Conservation (phyloP, 2,888 invertebrate species). For the Brassicogethes aeneus region DNA sequence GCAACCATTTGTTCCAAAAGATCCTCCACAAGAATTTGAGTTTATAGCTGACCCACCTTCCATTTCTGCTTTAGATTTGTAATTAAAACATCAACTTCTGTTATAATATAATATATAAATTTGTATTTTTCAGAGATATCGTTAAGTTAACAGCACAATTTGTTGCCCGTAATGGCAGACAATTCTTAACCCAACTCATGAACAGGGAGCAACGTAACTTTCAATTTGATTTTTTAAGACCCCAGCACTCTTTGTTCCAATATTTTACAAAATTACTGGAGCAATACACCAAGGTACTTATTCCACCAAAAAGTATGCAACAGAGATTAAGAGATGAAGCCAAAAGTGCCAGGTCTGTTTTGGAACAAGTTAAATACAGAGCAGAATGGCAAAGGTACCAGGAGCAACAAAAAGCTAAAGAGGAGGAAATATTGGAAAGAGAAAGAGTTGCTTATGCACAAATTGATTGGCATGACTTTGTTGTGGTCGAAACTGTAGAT, state of each 20-base stretch:
- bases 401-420: conserved; percentile 83
- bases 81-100: conserved; percentile 35
- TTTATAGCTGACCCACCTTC: conserved; percentile 97
- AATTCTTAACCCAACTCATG: conserved; percentile 97
- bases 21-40: conserved; percentile 87
- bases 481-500: conserved; percentile 98
- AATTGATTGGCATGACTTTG: conserved; percentile 99
- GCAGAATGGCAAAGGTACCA: conserved; percentile 96
- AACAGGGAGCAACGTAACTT: conserved; percentile 96
- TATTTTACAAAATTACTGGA: conserved; percentile 97
- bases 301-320: conserved; percentile 89
- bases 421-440: conserved; percentile 91
- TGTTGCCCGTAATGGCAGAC: conserved; percentile 95
- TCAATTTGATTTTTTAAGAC: conserved; percentile 97
- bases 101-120: background rate
- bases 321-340: conserved; percentile 71
- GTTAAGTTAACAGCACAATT: conserved; percentile 98
- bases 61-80: conserved; percentile 94
- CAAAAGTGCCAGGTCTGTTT: conserved; percentile 53
- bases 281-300: conserved; percentile 95
- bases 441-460: conserved; percentile 94
- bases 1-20: conserved; percentile 81
- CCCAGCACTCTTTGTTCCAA: conserved; percentile 96
- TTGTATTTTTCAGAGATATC: conserved; percentile 62
- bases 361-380: conserved; percentile 88